Evolutionary conservation across 2,113 vertebrate genomes (phyloP).

Genomic region (Poeciliopsis occidentalis): DNA sequence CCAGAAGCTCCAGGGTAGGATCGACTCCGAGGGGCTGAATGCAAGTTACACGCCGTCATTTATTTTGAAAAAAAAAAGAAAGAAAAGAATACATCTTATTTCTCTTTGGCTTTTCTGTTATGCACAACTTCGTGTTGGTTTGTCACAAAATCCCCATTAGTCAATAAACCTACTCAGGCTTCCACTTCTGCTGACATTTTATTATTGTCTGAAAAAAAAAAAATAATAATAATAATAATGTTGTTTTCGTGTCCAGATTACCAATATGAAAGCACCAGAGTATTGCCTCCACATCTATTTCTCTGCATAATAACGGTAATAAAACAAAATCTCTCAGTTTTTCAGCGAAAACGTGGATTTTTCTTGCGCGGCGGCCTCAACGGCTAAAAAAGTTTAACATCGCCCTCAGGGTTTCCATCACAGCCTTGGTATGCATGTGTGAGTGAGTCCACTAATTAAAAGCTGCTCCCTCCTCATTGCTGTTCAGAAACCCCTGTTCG

Average conservation of each 20-base stretch:
- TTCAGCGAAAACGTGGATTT: slow-evolving; percentile 4
- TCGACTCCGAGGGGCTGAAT: no score
- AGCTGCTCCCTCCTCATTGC: slow-evolving; percentile 25
- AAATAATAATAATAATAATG: no score
- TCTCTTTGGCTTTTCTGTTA: no score
- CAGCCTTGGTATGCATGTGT: neutral
- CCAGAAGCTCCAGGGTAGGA: no score
- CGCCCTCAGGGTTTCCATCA: slow-evolving; percentile 2
- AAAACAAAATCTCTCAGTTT: no score
- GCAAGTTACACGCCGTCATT: no score
- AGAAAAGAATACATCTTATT: no score
- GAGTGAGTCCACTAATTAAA: slow-evolving; percentile 32
- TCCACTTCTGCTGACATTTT: neutral
- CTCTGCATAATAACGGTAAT: neutral
- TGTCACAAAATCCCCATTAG: no score
- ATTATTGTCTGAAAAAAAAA: neutral
- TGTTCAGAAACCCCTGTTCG: neutral
- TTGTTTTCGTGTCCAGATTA: neutral
- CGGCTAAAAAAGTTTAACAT: slow-evolving; percentile 20
- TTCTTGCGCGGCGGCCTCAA: no score
- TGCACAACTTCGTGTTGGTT: neutral
- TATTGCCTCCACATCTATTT: neutral
- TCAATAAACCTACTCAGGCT: neutral
- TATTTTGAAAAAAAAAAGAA: no score
- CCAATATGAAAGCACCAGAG: neutral